phyloP scores from a whole-genome alignment of 2,113 vertebrate genomes.

The Corapipo altera region DNA sequence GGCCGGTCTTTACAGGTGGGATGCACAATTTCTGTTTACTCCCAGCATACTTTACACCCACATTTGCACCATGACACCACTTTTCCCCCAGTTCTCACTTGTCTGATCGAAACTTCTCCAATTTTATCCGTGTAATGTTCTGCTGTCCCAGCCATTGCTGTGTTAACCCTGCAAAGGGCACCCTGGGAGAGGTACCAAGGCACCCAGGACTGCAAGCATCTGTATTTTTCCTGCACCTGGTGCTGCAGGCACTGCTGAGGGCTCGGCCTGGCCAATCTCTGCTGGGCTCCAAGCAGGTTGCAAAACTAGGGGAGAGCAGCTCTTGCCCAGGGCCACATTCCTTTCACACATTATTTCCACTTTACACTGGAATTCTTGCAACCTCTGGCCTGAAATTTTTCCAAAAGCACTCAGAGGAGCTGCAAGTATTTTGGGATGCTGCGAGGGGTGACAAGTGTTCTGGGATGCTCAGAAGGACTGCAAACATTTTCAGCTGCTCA shows the following conservation, averaged over 20 bases:
- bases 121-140: neutral
- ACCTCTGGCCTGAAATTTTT: neutral
- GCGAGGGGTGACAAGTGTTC: neutral
- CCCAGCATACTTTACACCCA: neutral
- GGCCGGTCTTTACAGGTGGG: neutral
- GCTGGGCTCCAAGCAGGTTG: neutral
- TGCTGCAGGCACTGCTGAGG: neutral
- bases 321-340: neutral
- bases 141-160: neutral
- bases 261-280: neutral
- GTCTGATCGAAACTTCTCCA: neutral
- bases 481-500: neutral
- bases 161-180: neutral
- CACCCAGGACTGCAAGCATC: rapidly evolving
- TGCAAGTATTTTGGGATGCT: neutral
- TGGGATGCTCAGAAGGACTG: neutral
- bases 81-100: neutral
- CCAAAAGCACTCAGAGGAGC: neutral
- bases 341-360: neutral
- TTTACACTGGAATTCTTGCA: neutral
- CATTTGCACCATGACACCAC: neutral
- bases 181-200: neutral
- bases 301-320: neutral
- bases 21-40: neutral
- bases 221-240: neutral